Conservation (phyloP, 2,113 vertebrate species). For the Pelvicachromis taeniatus region DNA sequence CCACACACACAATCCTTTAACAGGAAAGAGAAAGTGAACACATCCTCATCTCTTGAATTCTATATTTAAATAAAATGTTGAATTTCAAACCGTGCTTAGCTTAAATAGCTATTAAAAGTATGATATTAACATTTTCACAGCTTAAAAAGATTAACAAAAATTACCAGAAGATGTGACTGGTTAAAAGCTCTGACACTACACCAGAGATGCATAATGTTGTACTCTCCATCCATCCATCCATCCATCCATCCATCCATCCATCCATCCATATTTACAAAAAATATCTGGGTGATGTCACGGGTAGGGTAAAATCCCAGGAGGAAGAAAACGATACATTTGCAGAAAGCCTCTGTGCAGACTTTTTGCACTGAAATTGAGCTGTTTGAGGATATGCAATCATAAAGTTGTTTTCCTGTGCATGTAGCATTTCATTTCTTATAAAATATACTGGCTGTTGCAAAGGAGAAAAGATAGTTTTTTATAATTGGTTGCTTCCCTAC, state of each 20-base stretch:
- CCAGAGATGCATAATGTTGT: neutral
- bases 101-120: neutral
- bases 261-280: too few relatives aligned
- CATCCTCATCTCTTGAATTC: neutral
- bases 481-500: neutral
- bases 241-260: too few relatives aligned
- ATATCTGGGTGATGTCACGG: neutral
- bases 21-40: neutral
- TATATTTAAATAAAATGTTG: neutral
- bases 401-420: neutral
- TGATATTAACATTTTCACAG: neutral
- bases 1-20: too few relatives aligned
- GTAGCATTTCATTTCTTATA: neutral
- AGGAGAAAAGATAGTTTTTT: neutral
- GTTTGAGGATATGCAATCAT: neutral
- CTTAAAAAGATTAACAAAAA: neutral
- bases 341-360: neutral
- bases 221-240: neutral
- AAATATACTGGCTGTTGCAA: neutral
- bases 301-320: neutral
- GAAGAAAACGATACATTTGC: neutral
- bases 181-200: neutral
- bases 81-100: neutral
- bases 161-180: neutral
- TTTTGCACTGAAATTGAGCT: neutral